These are phyloP conservation scores for Seriola quinqueradiata DNA, from an alignment of 2,113 vertebrate genomes.

Conservation along the genomic window DNA sequence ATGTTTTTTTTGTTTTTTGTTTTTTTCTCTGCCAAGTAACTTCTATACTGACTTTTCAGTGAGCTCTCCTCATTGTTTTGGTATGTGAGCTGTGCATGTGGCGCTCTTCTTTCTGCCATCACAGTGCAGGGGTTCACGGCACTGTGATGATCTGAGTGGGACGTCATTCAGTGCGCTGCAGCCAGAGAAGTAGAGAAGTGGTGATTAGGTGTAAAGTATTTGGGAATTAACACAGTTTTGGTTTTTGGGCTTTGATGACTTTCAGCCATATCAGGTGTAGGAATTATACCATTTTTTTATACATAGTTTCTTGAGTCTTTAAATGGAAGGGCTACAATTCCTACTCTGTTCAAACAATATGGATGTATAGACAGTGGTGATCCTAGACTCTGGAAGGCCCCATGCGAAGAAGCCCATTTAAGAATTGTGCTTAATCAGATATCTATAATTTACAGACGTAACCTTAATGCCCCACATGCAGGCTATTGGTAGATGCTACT, in stretches of 20 bases:
- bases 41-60: conserved; percentile 48
- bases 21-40: conserved; percentile 45
- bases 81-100: conserved; percentile 20
- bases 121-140: conserved; percentile 9
- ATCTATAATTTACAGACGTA: no score
- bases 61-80: conserved; percentile 42
- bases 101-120: conserved; percentile 13
- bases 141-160: conserved; percentile 17
- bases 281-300: no score
- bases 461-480: no score
- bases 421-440: no score
- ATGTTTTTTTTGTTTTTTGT: conserved; percentile 20
- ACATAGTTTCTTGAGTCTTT: no score
- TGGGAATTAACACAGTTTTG: neutral
- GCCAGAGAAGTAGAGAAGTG: neutral
- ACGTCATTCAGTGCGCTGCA: conserved; percentile 5
- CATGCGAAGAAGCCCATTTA: no score
- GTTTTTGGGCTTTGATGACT: neutral
- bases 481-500: no score
- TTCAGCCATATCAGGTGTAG: neutral
- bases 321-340: no score
- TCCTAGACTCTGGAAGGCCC: no score
- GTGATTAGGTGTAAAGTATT: neutral
- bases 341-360: no score
- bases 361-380: no score